phyloP scores from a whole-genome alignment of 2,888 invertebrate genomes.

The Idaea dimidiata region DNA sequence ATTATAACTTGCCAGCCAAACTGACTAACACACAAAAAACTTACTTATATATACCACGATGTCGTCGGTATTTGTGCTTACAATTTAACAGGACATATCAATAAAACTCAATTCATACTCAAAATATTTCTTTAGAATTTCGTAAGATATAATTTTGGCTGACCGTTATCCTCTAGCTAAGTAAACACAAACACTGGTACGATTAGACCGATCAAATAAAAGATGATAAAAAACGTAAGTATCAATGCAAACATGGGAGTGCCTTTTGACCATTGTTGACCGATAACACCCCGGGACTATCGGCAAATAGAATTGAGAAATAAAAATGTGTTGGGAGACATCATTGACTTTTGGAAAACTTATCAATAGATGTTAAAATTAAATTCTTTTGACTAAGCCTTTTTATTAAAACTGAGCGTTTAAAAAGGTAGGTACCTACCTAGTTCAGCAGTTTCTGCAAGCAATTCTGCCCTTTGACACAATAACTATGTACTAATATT shows the following conservation, averaged over 20 bases:
- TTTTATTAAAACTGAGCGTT: background rate
- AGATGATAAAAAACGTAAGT: slow-evolving; percentile 37
- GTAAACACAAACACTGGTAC: slow-evolving; percentile 22
- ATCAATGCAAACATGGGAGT: slow-evolving; percentile 39
- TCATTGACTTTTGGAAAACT: slow-evolving; percentile 2
- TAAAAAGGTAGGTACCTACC: background rate
- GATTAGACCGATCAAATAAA: slow-evolving; percentile 37
- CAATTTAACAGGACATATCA: slow-evolving; percentile 11
- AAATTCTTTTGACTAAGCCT: too few species aligned
- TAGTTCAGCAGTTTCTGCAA: too few species aligned
- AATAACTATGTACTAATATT: too few species aligned
- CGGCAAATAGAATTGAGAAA: slow-evolving; percentile 19
- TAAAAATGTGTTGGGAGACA: slow-evolving; percentile 15
- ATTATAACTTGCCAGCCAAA: background rate
- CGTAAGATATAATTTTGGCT: slow-evolving; percentile 16
- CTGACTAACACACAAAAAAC: background rate
- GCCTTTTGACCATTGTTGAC: slow-evolving; percentile 45
- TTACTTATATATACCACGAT: background rate
- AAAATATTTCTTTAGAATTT: slow-evolving; percentile 6
- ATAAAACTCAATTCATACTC: slow-evolving; percentile 13
- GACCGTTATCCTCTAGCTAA: slow-evolving; percentile 23
- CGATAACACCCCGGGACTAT: slow-evolving; percentile 34
- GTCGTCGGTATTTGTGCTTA: background rate
- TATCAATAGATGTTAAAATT: background rate
- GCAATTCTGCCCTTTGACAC: too few species aligned